Percentiles rank a stretch among this genome's conserved stretches.
phyloP scores from a whole-genome alignment of 2,888 invertebrate genomes.

The Mesoligia furuncula region DNA sequence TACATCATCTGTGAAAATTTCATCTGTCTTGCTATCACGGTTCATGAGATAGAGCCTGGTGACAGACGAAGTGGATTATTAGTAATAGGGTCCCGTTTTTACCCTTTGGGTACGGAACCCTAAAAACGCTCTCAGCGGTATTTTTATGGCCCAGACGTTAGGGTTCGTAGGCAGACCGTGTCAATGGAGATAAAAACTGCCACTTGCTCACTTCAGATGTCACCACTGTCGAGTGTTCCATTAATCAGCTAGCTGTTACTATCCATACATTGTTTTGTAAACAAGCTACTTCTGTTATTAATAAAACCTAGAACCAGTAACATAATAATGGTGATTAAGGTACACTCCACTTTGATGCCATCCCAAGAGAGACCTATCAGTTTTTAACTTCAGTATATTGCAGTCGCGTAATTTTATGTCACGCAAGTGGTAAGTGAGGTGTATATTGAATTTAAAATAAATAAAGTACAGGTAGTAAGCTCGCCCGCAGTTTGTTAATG shows the following conservation, averaged over 20 bases:
- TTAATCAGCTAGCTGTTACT: not conserved
- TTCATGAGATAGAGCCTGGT: no score
- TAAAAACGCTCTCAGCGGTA: not conserved
- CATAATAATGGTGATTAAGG: not conserved
- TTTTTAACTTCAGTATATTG: not conserved
- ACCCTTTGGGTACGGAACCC: no score
- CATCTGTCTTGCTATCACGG: no score
- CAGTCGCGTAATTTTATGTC: not conserved
- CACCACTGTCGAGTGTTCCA: not conserved
- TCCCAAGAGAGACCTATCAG: not conserved
- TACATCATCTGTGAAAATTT: no score
- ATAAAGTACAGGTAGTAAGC: not conserved
- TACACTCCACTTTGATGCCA: not conserved
- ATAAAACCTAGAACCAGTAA: not conserved
- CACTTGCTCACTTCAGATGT: slow-evolving; percentile 13
- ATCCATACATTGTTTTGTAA: not conserved
- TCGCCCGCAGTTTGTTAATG: not conserved
- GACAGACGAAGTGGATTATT: no score
- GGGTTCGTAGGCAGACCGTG: not conserved
- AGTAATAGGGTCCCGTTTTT: no score
- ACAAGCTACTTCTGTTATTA: not conserved
- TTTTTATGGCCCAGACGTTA: not conserved
- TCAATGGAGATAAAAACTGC: not conserved
- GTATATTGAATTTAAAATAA: not conserved
- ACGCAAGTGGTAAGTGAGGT: not conserved